phyloP scores from a whole-genome alignment of 2,888 invertebrate genomes.

The Drosophila subsilvestris region DNA sequence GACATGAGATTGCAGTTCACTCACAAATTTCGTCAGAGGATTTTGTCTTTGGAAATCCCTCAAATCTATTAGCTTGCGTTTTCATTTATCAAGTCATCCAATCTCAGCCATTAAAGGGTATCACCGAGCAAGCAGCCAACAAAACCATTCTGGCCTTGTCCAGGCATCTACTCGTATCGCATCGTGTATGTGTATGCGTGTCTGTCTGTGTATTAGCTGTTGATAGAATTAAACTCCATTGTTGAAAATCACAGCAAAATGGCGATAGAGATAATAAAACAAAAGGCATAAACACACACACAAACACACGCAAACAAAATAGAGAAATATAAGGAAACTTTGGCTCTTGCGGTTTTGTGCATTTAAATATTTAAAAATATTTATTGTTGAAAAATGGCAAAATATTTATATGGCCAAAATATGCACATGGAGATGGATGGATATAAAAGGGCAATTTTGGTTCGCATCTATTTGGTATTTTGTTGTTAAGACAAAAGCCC shows the following conservation, averaged over 20 bases:
- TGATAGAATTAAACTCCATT: conserved; percentile 71
- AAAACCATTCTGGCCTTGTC: conserved; percentile 17
- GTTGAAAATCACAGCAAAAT: conserved; percentile 71
- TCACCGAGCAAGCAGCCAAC: background rate
- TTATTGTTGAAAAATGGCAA: conserved; percentile 69
- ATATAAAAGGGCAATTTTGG: conserved; percentile 35
- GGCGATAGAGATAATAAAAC: conserved; percentile 67
- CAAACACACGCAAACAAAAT: too few species aligned
- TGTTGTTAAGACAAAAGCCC: conserved; percentile 55
- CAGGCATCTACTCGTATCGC: background rate
- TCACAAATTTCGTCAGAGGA: too few species aligned
- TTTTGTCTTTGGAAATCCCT: too few species aligned
- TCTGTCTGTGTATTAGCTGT: conserved; percentile 33
- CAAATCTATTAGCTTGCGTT: too few species aligned
- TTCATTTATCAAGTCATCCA: background rate
- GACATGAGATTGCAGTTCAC: too few species aligned
- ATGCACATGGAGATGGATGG: conserved; percentile 50
- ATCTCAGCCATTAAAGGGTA: conserved; percentile 11
- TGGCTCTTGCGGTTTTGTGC: conserved; percentile 50
- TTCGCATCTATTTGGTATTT: conserved; percentile 50
- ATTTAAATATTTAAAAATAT: conserved; percentile 73
- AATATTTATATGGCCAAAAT: conserved; percentile 68
- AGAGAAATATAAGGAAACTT: background rate
- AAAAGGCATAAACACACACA: conserved; percentile 22
- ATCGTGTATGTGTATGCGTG: background rate